Evolutionary conservation across 1,140 invertebrate genomes (phyloP).

Genomic region (Platyscapa corneri): DNA sequence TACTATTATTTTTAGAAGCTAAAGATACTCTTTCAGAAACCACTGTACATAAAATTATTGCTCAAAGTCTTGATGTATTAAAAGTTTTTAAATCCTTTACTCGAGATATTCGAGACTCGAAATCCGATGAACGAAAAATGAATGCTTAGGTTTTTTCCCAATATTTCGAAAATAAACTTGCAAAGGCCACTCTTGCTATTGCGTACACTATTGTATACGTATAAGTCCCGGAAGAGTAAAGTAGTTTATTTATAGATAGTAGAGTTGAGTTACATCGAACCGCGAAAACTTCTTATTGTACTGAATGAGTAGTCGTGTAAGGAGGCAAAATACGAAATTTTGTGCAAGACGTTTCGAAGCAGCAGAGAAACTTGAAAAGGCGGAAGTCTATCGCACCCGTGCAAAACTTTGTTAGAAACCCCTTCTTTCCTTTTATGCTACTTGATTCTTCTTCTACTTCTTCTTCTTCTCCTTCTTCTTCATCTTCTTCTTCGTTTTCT

Average conservation of each 20-base stretch:
- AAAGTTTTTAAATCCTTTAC: neutral
- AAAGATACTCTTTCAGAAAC: neutral
- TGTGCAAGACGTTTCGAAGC: neutral
- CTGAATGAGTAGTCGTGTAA: neutral
- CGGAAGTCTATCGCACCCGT: constrained; percentile 32
- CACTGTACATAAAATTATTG: neutral
- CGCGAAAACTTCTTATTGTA: constrained; percentile 18
- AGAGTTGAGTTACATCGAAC: neutral
- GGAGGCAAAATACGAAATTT: constrained; percentile 25
- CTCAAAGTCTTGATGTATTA: no score
- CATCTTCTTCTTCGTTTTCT: no score
- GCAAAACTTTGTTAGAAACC: constrained; percentile 31
- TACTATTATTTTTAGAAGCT: no score
- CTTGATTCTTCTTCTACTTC: neutral
- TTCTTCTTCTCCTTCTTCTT: no score
- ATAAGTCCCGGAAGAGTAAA: neutral
- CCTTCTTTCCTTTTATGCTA: neutral
- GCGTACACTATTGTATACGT: neutral
- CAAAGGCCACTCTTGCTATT: neutral
- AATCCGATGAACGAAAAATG: constrained; percentile 7
- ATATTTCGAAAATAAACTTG: constrained; percentile 23
- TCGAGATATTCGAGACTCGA: neutral
- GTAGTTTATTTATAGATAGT: constrained; percentile 28
- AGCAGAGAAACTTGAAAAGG: constrained; percentile 4
- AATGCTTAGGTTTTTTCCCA: neutral